phyloP scores from a whole-genome alignment of 2,113 vertebrate species.

The Larimichthys polyactis region DNA sequence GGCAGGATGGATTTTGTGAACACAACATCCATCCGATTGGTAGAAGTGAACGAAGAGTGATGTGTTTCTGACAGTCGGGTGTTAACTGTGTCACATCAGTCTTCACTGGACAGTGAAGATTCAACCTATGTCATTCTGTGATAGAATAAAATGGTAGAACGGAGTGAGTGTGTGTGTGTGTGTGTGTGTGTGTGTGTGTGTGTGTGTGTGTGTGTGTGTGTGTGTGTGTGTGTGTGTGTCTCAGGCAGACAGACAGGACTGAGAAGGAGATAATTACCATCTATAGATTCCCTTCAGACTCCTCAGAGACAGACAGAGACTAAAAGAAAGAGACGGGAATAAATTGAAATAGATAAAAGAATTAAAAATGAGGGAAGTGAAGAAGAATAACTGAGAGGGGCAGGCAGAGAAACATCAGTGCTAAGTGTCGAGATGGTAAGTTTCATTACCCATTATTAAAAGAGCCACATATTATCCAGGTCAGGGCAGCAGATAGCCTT shows the following conservation, averaged over 20 bases:
- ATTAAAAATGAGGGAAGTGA: constrained; percentile 50
- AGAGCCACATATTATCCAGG: constrained; percentile 53
- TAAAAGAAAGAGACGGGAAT: constrained; percentile 22
- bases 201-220: not conserved
- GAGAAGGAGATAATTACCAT: constrained; percentile 51
- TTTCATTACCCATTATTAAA: constrained; percentile 67
- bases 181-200: constrained; percentile 15
- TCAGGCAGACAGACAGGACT: constrained; percentile 31
- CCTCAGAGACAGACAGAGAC: constrained; percentile 5
- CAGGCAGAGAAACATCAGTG: constrained; percentile 26
- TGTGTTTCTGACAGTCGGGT: constrained; percentile 15
- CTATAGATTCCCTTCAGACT: constrained; percentile 32
- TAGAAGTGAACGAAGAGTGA: constrained; percentile 26
- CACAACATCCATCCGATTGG: not conserved
- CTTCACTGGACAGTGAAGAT: constrained; percentile 9
- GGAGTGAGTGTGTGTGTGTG: not conserved
- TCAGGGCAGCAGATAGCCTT: constrained; percentile 43
- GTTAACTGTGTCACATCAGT: constrained; percentile 33
- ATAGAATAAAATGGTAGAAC: constrained; percentile 18
- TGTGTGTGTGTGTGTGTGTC: constrained; percentile 7
- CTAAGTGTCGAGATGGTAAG: constrained; percentile 41
- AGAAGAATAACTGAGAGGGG: constrained; percentile 20
- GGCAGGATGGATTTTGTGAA: not conserved
- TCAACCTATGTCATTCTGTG: constrained; percentile 33
- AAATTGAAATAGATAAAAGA: constrained; percentile 61